Base-by-base conservation (phyloP, 2,888 invertebrate genomes). In the Atethmia centrago region DNA sequence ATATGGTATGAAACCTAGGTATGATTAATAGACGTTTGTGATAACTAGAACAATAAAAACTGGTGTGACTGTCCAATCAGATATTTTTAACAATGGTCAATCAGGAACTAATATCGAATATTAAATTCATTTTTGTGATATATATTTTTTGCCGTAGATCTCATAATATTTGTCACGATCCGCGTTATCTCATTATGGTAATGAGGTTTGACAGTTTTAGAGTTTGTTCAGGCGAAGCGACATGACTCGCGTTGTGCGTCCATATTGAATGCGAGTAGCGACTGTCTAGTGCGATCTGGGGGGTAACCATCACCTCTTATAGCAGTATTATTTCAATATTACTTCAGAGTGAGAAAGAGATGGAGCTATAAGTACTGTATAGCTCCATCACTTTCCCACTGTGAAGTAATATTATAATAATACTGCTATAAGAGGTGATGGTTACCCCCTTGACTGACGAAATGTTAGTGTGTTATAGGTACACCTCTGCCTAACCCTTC, bases 81-180 rank as follows among this genome's bases (percentile, higher is more conserved):
- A 79, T 79, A 82, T 62, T 68, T 45, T 25, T 19, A 71, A 84
- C 71, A 84, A 80, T 80, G 55, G 62, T 65, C 67, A 62, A 82
- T 84, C 82, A 77, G 49, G 56, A 59, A 68, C 56, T 68, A 63
- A 71, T 80, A 84, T 59, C 40, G 14, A 53, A n/a, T 47, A 49
- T 42, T 53, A 62, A 49, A 74, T 56, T 61, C 10, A 31, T 71
- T 62, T 56, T 49, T n/a, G 3, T 36, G 25, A 12, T n/a, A 21
- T 47, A 36, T 42, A n/a, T 69, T 80, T 85, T 85, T 75, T 79
- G 61, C 31, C 16, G 3, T 12, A 42, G 25, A 45, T 61, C 42
- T 47, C 31, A 61, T 49, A 66, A 76, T 58, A 64, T 82, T 81
- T 76, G 77, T 84, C 86, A 84, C 84, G 86, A 85, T 63, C 49